Conservation (phyloP, 2,888 invertebrate genomes). For the Formica aserva region DNA sequence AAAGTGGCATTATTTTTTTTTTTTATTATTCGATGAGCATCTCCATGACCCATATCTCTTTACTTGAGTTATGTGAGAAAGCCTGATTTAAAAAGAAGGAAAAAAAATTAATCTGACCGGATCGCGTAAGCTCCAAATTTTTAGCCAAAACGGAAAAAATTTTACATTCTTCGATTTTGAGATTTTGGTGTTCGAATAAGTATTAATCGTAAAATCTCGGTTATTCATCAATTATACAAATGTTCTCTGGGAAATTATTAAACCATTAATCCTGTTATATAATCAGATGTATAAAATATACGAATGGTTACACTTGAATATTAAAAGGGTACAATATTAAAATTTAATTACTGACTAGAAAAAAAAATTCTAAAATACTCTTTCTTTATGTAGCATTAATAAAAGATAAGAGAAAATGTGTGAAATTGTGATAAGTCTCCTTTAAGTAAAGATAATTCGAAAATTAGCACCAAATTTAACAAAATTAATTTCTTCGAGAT, state of each 20-base stretch:
- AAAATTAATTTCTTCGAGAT: not conserved
- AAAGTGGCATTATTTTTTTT: slow-evolving; percentile 35
- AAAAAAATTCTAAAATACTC: not conserved
- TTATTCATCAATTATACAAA: not conserved
- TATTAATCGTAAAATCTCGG: not conserved
- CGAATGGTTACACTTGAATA: not conserved
- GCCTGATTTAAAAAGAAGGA: not conserved
- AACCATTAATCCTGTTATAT: not conserved
- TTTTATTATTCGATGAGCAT: slow-evolving; percentile 23
- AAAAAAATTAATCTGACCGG: not conserved
- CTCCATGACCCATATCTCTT: slow-evolving; percentile 55
- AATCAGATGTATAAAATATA: not conserved
- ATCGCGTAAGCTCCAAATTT: not conserved
- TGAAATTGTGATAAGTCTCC: not conserved
- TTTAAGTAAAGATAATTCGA: not conserved
- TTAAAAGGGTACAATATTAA: not conserved
- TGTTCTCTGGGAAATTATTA: not conserved
- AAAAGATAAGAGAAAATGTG: not conserved
- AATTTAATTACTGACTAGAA: not conserved
- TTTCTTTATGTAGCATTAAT: not conserved
- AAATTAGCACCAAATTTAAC: not conserved
- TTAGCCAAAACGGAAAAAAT: not conserved
- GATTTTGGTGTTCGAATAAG: not conserved
- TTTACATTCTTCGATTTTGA: not conserved
- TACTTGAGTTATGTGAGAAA: not conserved